Conservation (phyloP, 1,140 invertebrate genomes). For the Magallana angulata region DNA sequence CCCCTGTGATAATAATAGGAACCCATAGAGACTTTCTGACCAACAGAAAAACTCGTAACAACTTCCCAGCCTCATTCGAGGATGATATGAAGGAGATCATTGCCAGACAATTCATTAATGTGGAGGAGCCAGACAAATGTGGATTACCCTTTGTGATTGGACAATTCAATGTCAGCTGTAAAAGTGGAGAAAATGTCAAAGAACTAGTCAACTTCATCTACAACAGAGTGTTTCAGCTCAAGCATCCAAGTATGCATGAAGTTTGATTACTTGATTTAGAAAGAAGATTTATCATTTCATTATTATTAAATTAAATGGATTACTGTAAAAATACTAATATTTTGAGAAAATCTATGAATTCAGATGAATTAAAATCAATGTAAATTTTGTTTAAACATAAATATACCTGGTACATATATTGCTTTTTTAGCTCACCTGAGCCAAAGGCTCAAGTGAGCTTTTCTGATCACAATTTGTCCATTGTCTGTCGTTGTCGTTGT, state of each 20-base stretch:
- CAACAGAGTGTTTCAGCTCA: constrained; percentile 91
- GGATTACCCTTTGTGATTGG: constrained; percentile 95
- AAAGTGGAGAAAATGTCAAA: constrained; percentile 94
- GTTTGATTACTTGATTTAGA: neutral
- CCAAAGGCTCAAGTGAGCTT: no score
- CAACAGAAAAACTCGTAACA: constrained; percentile 84
- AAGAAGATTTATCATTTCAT: no score
- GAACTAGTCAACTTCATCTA: constrained; percentile 95
- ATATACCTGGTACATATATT: no score
- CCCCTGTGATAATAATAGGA: constrained; percentile 77
- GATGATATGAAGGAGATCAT: constrained; percentile 80
- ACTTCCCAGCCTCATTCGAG: constrained; percentile 91
- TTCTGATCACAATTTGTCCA: no score
- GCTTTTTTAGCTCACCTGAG: no score
- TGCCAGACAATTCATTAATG: constrained; percentile 88
- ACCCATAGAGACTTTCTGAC: constrained; percentile 86
- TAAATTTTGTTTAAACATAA: no score
- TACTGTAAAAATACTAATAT: no score
- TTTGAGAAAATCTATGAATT: no score
- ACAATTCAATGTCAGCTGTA: constrained; percentile 93
- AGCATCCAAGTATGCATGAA: constrained; percentile 69
- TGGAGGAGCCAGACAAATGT: constrained; percentile 96
- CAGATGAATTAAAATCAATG: no score
- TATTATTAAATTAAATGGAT: no score
- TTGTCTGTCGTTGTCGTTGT: no score